Evolutionary conservation across 2,113 vertebrate species (phyloP), one percentile per base, ranked within the genome.

Genomic region (Helogale parvula): DNA sequence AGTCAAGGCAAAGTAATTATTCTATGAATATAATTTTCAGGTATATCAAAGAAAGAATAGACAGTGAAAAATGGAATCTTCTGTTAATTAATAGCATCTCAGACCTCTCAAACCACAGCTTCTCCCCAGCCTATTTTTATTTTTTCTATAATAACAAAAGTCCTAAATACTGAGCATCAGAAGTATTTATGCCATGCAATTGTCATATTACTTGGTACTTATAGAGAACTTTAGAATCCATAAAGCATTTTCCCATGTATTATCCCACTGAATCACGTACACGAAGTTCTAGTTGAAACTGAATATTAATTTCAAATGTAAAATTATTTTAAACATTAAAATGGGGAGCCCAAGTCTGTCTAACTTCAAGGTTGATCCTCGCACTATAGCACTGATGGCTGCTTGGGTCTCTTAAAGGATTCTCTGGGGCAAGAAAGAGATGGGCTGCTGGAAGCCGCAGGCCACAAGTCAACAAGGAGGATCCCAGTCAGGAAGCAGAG

Each of bases 301-400:
- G 38, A 92, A 81, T 47, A 82, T 85, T 54, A 66, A 93, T 90
- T 95, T 90, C 77, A 93, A 95, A 87, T 19, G 16, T 77, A 72
- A 97, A 88, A 57, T 63, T 71, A 85, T 86, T 38, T 45, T 50
- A 76, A 95, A 90, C 41, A 71, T 88, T 69, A 84, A 94, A 80
- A 87, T 54, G 15, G 50, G 57, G 68, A 94, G 69, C 23, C 45
- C 57, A 21, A 27, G 31, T 85, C 65, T 90, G 12, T 81, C 50
- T 91, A 72, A 85, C 16, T 15, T 91, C 89, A 81, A 52, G 89
- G 72, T 72, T n/a, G 21, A 54, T 29, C 69, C 21, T 21, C 21
- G 35, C 45, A 92, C 68, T 80, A 76, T 21, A 25, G 35, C 45
- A 92, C 63, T 80, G 69, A 79, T 0, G 4, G 54, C 57, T 38